A percentile compares a stretch with the other conserved stretches of the same genome.
Conservation (phyloP, 1,140 invertebrate species). For the Rhopalosiphum maidis region DNA sequence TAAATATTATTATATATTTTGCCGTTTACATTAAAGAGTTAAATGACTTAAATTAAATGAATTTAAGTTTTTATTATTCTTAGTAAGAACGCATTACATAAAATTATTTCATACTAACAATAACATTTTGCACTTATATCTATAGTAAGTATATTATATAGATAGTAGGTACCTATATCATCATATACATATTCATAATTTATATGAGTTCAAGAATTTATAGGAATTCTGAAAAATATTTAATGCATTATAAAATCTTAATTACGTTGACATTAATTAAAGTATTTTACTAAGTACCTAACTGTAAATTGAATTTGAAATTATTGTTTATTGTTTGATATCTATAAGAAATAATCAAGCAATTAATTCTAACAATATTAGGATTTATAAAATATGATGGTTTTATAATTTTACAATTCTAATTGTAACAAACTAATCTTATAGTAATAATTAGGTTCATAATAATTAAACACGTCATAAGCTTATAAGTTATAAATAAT, state of each 20-base stretch:
- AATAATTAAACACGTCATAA: not conserved
- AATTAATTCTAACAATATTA: not conserved
- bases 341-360: not conserved
- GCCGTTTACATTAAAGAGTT: not conserved
- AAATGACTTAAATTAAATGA: not conserved
- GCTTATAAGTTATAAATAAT: not conserved
- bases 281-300: not conserved
- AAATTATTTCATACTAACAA: not conserved
- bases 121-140: not conserved
- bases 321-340: not conserved
- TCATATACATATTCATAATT: not conserved
- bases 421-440: not conserved
- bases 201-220: not conserved
- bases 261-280: not conserved
- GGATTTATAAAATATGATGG: not conserved
- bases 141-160: not conserved
- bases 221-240: not conserved
- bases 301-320: not conserved
- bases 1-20: not conserved
- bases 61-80: not conserved
- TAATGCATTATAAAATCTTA: not conserved
- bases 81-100: not conserved
- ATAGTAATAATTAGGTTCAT: not conserved
- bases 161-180: too few relatives aligned
- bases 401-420: not conserved